These are phyloP conservation scores for Microcaecilia unicolor DNA, from an alignment of 2,797 vertebrate genomes.

Conservation along the genomic window DNA sequence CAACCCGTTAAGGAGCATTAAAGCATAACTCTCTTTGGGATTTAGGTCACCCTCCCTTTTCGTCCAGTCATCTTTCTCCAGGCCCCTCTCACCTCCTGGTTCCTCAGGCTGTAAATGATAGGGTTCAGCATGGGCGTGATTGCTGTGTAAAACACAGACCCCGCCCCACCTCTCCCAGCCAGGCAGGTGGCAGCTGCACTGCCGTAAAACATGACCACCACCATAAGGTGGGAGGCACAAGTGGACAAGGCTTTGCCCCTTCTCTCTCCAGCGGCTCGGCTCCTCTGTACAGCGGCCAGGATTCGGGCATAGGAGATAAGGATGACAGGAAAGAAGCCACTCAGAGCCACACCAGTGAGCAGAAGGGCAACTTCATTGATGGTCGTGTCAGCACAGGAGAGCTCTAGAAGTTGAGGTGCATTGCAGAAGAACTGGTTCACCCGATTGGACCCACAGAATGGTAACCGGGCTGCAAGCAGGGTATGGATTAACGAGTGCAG, in stretches of 20 bases:
- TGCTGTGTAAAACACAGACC: too few relatives aligned
- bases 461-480: slow-evolving; percentile 14
- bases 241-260: slow-evolving; percentile 22
- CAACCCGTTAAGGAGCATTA: too few relatives aligned
- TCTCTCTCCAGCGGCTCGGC: background rate
- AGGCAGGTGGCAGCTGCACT: too few relatives aligned
- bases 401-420: slow-evolving; percentile 15
- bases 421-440: slow-evolving; percentile 31
- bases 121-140: too few relatives aligned
- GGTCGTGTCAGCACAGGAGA: slow-evolving; percentile 12
- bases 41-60: too few relatives aligned
- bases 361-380: too few relatives aligned
- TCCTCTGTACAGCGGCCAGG: slow-evolving; percentile 20
- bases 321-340: slow-evolving; percentile 18
- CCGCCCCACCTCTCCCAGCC: too few relatives aligned
- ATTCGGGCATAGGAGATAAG: slow-evolving; percentile 14
- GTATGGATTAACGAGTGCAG: slow-evolving; percentile 19
- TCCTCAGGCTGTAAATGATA: too few relatives aligned
- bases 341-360: slow-evolving; percentile 25
- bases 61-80: too few relatives aligned
- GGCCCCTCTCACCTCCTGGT: too few relatives aligned
- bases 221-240: slow-evolving; percentile 14
- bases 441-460: slow-evolving; percentile 20
- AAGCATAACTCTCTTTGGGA: too few relatives aligned
- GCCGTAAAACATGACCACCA: slow-evolving; percentile 27